Conservation (phyloP, 2,888 invertebrate genomes). For the Parnassius orleans region DNA sequence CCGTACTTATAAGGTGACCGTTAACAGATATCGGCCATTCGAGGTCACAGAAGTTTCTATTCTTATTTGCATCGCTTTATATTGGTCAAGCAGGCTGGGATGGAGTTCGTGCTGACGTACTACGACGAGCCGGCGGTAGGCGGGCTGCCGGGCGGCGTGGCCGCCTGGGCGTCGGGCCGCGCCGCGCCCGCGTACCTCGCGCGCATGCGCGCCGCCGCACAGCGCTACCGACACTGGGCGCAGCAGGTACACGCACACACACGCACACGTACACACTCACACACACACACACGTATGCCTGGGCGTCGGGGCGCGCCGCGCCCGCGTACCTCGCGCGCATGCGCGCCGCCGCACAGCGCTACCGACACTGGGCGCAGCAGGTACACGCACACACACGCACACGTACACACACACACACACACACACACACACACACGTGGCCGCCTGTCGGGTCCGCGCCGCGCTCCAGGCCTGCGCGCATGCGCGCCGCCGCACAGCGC, state of each 20-base stretch:
- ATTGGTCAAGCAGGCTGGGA: constrained; percentile 76
- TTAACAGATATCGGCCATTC: too few species aligned
- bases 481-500: constrained; percentile 85
- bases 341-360: constrained; percentile 84
- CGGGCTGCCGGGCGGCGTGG: constrained; percentile 87
- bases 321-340: constrained; percentile 88
- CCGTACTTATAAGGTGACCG: too few species aligned
- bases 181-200: constrained; percentile 89
- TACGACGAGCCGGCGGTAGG: constrained; percentile 93
- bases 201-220: constrained; percentile 85
- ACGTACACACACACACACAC: neutral
- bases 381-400: constrained; percentile 27
- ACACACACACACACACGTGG: too few species aligned
- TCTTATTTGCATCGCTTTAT: too few species aligned
- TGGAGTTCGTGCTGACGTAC: constrained; percentile 92
- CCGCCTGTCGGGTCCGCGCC: constrained; percentile 85
- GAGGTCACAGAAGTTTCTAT: too few species aligned
- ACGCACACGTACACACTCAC: constrained; percentile 20
- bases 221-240: constrained; percentile 72
- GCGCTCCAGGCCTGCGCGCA: constrained; percentile 88
- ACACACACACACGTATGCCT: too few species aligned
- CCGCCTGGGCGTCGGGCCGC: constrained; percentile 88
- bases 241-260: constrained; percentile 13
- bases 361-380: constrained; percentile 51
- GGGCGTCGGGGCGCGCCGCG: constrained; percentile 88